Evolutionary conservation across 2,888 invertebrate species (phyloP), one percentile per base, ranked within the genome.

Genomic region (Proisotoma minuta): DNA sequence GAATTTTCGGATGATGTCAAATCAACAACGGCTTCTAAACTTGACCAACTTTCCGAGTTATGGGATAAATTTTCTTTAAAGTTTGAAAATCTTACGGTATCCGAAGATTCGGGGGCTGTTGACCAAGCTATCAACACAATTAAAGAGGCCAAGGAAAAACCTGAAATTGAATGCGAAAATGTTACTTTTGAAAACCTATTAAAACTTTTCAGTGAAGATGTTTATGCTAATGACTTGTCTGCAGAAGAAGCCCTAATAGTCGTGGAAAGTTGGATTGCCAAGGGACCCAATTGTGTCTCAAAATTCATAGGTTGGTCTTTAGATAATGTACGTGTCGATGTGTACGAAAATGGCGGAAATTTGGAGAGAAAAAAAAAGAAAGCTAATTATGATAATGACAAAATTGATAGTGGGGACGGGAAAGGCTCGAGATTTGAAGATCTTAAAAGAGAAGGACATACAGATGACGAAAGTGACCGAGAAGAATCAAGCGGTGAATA

Each of bases 41-140:
- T 34, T 10, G 8, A 34, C 34, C 34, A 34, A 15, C 15, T 34
- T 34, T 34, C 34, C 34, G 15, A 34, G 15, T 8, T 10, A 34
- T 10, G 8, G 8, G 34, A 34, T 10, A 15, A 27, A 4, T 52
- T 49, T 24, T 20, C 43, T 27, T 27, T 66, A 10, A 39, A 22
- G n/a, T 63, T 66, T 49, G 40, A 66, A 18, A 53, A 60, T 47
- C 23, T 66, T 12, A 63, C 66, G 10, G 3, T 23, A n/a, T 26
- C 47, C 20, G 4, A 57, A 22, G 66, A 66, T 43, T n/a, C 29
- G 12, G 62, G 62, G 2, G 22, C 22, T 1, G 12, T 12, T n/a
- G 65, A 61, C 47, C 65, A 65, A 48, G 62, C 62, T 12, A 15
- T 62, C 2, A 27, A 62, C 1, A 65, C 62, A 10, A n/a, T 63